Percentiles rank a stretch among this genome's conserved stretches.
Evolutionary conservation across 2,888 invertebrate genomes (phyloP).

Genomic region (Thymelicus sylvestris): DNA sequence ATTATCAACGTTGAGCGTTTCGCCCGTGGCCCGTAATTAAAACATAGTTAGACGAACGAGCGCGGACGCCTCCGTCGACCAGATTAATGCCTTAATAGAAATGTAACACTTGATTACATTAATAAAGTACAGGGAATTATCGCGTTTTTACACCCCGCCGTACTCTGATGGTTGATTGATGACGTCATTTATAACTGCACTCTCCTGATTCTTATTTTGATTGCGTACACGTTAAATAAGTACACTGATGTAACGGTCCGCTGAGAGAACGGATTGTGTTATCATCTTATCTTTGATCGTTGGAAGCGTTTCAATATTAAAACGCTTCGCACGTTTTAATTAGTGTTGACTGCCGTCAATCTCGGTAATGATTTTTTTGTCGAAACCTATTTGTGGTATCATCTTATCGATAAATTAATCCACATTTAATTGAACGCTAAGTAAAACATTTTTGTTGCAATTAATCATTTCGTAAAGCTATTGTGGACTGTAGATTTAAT

Average conservation of each 20-base stretch:
- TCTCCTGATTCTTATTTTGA: slow-evolving; percentile 36
- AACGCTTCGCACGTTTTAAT: slow-evolving; percentile 28
- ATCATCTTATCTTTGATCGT: slow-evolving; percentile 29
- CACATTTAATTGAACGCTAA: slow-evolving; percentile 18
- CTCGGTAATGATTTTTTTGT: slow-evolving; percentile 24
- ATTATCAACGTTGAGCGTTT: slow-evolving; percentile 69
- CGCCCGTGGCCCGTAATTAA: slow-evolving; percentile 74
- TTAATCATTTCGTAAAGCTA: slow-evolving; percentile 4
- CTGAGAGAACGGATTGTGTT: slow-evolving; percentile 22
- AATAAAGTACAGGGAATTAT: slow-evolving; percentile 43
- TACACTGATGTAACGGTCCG: slow-evolving; percentile 23
- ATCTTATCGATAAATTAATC: slow-evolving; percentile 27
- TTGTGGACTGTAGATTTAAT: not conserved
- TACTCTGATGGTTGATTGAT: slow-evolving; percentile 58
- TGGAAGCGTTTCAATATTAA: slow-evolving; percentile 25
- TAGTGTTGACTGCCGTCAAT: slow-evolving; percentile 30
- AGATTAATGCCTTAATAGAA: slow-evolving; percentile 80
- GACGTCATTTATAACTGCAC: slow-evolving; percentile 47
- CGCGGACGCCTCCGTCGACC: slow-evolving; percentile 57
- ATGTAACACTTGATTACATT: slow-evolving; percentile 72
- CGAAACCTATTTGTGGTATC: slow-evolving; percentile 13
- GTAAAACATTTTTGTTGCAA: slow-evolving; percentile 6
- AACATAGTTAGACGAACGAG: slow-evolving; percentile 76
- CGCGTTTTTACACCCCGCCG: slow-evolving; percentile 55
- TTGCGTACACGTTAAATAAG: slow-evolving; percentile 20